A percentile compares a stretch with the other conserved stretches of the same genome.
phyloP scores from a whole-genome alignment of 2,797 vertebrate genomes.

The Remorina albescens region DNA sequence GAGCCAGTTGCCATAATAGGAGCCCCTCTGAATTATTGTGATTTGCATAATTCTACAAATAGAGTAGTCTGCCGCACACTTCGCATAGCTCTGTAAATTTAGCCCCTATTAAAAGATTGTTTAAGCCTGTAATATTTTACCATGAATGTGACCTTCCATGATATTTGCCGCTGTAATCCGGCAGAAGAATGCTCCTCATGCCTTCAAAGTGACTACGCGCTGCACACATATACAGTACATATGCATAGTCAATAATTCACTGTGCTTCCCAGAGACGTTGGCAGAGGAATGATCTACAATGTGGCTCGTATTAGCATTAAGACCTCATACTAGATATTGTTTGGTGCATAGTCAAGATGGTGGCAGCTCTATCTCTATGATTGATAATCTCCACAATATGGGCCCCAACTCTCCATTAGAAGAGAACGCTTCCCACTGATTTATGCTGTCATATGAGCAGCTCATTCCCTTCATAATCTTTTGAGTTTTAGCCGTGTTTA shows the following conservation, averaged over 20 bases:
- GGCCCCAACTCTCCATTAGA: slow-evolving; percentile 69
- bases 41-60: slow-evolving; percentile 40
- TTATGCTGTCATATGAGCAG: slow-evolving; percentile 68
- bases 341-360: slow-evolving; percentile 76
- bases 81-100: slow-evolving; percentile 41
- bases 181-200: slow-evolving; percentile 4
- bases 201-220: slow-evolving; percentile 19
- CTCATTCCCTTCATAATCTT: slow-evolving; percentile 76
- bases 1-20: slow-evolving; percentile 23
- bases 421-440: slow-evolving; percentile 68
- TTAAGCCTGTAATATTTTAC: slow-evolving; percentile 22
- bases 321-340: slow-evolving; percentile 78
- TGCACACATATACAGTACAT: slow-evolving; percentile 43
- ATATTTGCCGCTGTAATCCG: slow-evolving; percentile 33
- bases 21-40: slow-evolving; percentile 38
- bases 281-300: slow-evolving; percentile 67
- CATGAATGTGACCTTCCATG: slow-evolving; percentile 42
- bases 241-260: slow-evolving; percentile 70
- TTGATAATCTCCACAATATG: slow-evolving; percentile 66
- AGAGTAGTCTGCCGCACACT: slow-evolving; percentile 17
- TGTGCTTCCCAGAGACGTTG: slow-evolving; percentile 56
- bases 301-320: slow-evolving; percentile 69
- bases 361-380: slow-evolving; percentile 80
- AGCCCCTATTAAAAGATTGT: slow-evolving; percentile 26
- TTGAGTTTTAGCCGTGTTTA: slow-evolving; percentile 57